phyloP scores from a whole-genome alignment of 1,140 invertebrate species.

The Idris sp. region DNA sequence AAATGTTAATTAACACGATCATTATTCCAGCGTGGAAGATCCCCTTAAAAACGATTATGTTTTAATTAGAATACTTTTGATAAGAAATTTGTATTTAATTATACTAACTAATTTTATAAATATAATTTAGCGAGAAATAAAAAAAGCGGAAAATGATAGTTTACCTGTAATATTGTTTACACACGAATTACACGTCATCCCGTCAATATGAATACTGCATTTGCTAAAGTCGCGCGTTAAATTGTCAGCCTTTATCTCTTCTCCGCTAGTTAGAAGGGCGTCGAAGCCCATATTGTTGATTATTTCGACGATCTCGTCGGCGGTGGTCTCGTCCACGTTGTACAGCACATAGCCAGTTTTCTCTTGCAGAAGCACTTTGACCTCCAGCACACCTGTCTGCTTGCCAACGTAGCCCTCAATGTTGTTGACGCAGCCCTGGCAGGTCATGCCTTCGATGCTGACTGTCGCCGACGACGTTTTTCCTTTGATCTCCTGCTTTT shows the following conservation, averaged over 20 bases:
- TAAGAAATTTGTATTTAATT: too few species aligned
- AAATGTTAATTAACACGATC: too few species aligned
- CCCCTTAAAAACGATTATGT: too few species aligned
- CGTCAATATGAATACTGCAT: constrained; percentile 81
- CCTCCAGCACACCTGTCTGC: constrained; percentile 80
- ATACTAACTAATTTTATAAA: too few species aligned
- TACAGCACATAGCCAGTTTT: constrained; percentile 81
- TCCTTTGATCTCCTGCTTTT: constrained; percentile 23
- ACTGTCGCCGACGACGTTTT: constrained; percentile 65
- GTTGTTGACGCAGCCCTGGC: constrained; percentile 87
- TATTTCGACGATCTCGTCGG: constrained; percentile 80
- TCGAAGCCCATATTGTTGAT: constrained; percentile 87
- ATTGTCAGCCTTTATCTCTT: constrained; percentile 50
- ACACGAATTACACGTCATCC: constrained; percentile 91
- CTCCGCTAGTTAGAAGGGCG: constrained; percentile 66
- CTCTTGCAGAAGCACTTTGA: constrained; percentile 81
- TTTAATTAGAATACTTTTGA: too few species aligned
- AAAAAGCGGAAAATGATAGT: too few species aligned
- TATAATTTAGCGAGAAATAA: too few species aligned
- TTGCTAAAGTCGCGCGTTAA: constrained; percentile 80
- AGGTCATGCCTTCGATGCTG: constrained; percentile 88
- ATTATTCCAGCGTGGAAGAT: too few species aligned
- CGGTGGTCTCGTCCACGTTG: constrained; percentile 73
- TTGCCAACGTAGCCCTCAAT: constrained; percentile 83
- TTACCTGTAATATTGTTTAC: constrained; percentile 87